phyloP scores from a whole-genome alignment of 2,888 invertebrate genomes.

The Cataglyphis rosenhaueri region DNA sequence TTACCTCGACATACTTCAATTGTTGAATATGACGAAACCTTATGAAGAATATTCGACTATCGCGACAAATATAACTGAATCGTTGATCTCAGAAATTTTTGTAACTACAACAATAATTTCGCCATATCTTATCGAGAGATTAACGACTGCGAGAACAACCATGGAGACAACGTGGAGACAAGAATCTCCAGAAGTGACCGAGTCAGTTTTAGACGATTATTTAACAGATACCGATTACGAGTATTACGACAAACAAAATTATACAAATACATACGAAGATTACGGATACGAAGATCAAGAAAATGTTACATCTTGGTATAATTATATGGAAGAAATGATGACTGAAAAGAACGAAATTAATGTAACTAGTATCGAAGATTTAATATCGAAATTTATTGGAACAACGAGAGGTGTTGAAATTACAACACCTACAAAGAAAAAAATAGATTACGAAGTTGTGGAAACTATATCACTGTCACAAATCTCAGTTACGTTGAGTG shows the following conservation, averaged over 20 bases:
- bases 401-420: slow-evolving; percentile 3
- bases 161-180: background rate
- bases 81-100: background rate
- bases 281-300: slow-evolving; percentile 45
- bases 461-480: background rate
- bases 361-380: background rate
- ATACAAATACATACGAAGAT: slow-evolving; percentile 44
- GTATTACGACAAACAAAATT: slow-evolving; percentile 41
- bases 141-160: background rate
- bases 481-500: slow-evolving; percentile 4
- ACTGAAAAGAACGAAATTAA: background rate
- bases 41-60: background rate
- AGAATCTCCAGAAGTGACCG: background rate
- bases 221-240: slow-evolving; percentile 15
- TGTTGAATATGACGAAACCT: slow-evolving; percentile 32
- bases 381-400: background rate
- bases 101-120: background rate
- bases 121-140: background rate
- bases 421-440: slow-evolving; percentile 27
- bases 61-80: background rate
- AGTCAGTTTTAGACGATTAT: slow-evolving; percentile 2
- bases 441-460: slow-evolving; percentile 1
- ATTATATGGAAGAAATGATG: slow-evolving; percentile 13
- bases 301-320: background rate
- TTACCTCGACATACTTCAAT: background rate